Evolutionary conservation across 2,113 vertebrate genomes (phyloP).

Genomic region (Leucosticte australis): DNA sequence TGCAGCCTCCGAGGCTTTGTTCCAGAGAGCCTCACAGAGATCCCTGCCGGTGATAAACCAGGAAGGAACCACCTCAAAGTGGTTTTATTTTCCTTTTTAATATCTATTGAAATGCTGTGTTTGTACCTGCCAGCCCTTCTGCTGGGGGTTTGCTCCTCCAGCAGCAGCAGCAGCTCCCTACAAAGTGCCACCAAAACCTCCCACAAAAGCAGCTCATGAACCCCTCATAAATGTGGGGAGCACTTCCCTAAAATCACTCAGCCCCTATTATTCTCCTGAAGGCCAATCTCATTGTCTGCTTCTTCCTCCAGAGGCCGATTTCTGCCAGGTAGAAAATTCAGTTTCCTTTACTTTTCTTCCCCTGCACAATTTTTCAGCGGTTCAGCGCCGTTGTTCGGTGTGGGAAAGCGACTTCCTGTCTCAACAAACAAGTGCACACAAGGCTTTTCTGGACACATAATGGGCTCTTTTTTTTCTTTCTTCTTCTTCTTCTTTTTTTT

Average conservation of each 20-base stretch:
- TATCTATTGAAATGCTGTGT: background rate
- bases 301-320: constrained; percentile 71
- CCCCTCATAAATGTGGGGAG: background rate
- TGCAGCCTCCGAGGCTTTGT: background rate
- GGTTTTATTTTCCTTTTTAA: background rate
- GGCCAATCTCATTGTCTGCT: constrained; percentile 68
- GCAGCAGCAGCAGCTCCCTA: background rate
- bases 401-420: constrained; percentile 89
- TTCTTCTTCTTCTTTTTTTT: background rate
- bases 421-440: constrained; percentile 79
- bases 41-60: background rate
- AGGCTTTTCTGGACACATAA: constrained; percentile 78
- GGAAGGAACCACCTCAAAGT: background rate
- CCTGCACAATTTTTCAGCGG: constrained; percentile 75
- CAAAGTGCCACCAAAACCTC: constrained; percentile 43
- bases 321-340: constrained; percentile 82
- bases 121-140: constrained; percentile 12
- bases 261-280: constrained; percentile 60
- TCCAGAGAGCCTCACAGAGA: background rate
- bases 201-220: constrained; percentile 67
- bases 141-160: background rate
- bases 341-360: constrained; percentile 76
- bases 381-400: constrained; percentile 84
- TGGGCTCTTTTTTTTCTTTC: constrained; percentile 39
- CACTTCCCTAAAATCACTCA: constrained; percentile 74